Base-by-base conservation (phyloP, 2,113 vertebrate genomes). In the Callionymus lyra region DNA sequence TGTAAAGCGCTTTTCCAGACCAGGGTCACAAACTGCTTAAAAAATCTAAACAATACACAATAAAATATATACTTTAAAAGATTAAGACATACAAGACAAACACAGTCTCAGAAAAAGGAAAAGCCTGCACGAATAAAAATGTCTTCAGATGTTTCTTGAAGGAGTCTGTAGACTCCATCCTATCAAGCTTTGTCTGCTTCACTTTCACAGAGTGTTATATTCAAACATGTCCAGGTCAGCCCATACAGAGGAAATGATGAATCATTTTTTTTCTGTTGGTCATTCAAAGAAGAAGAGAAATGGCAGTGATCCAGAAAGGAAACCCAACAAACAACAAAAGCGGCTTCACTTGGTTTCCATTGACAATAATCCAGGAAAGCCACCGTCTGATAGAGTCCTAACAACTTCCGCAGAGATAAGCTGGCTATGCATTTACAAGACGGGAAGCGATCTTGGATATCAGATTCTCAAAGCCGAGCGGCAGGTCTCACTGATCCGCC, bases 341-440 rank as follows among this genome's bases (percentile, higher is more conserved):
- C 9, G 46, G 44, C 63, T 65, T 54, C 53, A 74, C 63, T 80
- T 57, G 59, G 71, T 74, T 76, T 80, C 65, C 68, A 46, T 70
- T 79, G 70, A 50, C 67, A 69, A 79, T 77, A 72, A 80, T 80
- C 71, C 72, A 54, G 68, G 66, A 66, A 62, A 66, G 68, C 63
- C 74, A 19, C 19, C 3, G 13, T 34, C 63, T 44, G 33, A 82
- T 82, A 77, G 79, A 76, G 63, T 65, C 72, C 71, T 52, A 68
- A 84, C 73, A 76, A 77, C 80, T 85, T 87, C 82, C 82, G 74
- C 35, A 16, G 12, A 73, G 82, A 85, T 82, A 79, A 79, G 68
- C 66, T 59, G 38, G 67, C 72, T 72, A 67, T 79, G 77, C 63
- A 70, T 63, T 77, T 76, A 79, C 58, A 63, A 69, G 71, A 69